A percentile compares a stretch with the other conserved stretches of the same genome.
Conservation (phyloP, 2,797 vertebrate species). For the Syngnathus rostellatus region DNA sequence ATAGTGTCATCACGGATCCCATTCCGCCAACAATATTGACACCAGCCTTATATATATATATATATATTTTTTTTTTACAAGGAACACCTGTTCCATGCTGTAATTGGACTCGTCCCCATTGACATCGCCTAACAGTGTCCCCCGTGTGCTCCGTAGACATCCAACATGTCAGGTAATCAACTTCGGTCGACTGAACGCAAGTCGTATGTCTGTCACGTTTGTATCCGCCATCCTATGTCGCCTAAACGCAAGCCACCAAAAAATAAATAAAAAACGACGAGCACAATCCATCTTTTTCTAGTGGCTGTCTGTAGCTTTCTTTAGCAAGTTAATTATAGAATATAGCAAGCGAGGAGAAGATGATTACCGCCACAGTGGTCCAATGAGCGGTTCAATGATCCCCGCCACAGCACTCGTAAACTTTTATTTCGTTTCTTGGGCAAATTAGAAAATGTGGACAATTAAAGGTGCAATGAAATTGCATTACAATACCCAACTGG, state of each 20-base stretch:
- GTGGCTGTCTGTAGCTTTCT: not conserved
- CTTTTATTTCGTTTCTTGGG: not conserved
- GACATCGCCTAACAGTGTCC: not conserved
- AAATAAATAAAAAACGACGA: not conserved
- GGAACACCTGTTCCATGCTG: not conserved
- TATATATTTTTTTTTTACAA: not conserved
- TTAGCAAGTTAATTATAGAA: not conserved
- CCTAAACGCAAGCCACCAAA: not conserved
- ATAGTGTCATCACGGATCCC: not conserved
- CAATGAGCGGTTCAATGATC: slow-evolving; percentile 1
- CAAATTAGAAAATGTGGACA: slow-evolving; percentile 1
- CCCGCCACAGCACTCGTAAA: not conserved
- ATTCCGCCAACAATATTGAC: not conserved
- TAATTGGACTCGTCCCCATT: not conserved
- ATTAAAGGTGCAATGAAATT: not conserved
- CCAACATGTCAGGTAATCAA: slow-evolving; percentile 1
- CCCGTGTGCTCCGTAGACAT: not conserved
- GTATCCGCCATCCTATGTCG: not conserved
- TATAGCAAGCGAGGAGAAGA: not conserved
- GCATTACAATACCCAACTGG: slow-evolving; percentile 4
- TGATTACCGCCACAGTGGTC: not conserved
- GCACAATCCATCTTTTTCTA: not conserved
- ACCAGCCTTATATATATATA: not conserved
- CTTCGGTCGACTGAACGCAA: not conserved
- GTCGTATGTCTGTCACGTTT: not conserved